phyloP scores from a whole-genome alignment of 2,888 invertebrate species.

The Oscheius sp. region DNA sequence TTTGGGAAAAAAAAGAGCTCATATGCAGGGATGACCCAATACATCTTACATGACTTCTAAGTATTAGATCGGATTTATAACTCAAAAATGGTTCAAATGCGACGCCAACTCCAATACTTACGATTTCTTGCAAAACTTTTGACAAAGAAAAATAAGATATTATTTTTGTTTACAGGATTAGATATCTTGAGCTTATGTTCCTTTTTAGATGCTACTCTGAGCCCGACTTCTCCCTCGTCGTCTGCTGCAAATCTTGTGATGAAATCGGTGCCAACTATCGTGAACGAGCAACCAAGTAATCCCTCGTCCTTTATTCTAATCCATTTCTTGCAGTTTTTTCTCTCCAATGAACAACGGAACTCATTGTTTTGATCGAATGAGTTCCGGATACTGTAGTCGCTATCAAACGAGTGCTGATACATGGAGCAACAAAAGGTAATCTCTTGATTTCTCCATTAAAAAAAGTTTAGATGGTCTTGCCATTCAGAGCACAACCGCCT shows the following conservation, averaged over 20 bases:
- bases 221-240: conserved; percentile 55
- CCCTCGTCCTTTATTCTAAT: background rate
- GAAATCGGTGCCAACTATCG: conserved; percentile 49
- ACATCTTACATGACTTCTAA: too few species aligned
- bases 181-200: too few species aligned
- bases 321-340: conserved; percentile 42
- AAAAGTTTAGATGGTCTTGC: conserved; percentile 46
- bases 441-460: background rate
- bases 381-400: conserved; percentile 43
- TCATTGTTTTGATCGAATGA: conserved; percentile 57
- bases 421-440: conserved; percentile 44
- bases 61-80: too few species aligned
- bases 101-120: too few species aligned
- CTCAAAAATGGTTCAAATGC: too few species aligned
- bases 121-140: background rate
- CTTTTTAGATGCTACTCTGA: conserved; percentile 44
- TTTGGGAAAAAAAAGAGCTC: too few species aligned
- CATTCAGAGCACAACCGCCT: conserved; percentile 50
- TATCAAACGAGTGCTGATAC: conserved; percentile 51
- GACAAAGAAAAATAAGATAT: background rate
- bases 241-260: conserved; percentile 54
- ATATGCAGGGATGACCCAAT: too few species aligned
- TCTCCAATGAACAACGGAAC: conserved; percentile 40
- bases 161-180: background rate
- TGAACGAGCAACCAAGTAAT: conserved; percentile 46